Evolutionary conservation across 1,140 invertebrate genomes (phyloP).

Genomic region (Elysia chlorotica): DNA sequence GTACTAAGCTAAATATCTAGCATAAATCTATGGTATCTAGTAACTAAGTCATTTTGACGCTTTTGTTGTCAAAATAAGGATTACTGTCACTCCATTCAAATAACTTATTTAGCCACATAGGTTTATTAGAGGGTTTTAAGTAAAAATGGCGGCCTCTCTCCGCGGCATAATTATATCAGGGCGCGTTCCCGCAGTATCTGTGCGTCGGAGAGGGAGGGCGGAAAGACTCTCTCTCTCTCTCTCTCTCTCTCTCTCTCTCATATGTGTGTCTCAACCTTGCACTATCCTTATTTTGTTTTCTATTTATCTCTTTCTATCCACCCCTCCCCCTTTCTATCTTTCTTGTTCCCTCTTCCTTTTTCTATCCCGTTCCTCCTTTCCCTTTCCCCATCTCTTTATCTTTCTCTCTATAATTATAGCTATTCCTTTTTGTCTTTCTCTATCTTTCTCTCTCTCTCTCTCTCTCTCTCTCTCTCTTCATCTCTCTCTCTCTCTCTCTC

Average conservation of each 20-base stretch:
- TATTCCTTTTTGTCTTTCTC: conserved; percentile 4
- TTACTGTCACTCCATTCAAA: too few species aligned
- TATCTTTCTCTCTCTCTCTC: conserved; percentile 12
- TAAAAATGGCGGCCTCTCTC: not conserved
- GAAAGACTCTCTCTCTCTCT: not conserved
- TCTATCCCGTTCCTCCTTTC: not conserved
- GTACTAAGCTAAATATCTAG: too few species aligned
- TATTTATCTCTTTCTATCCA: too few species aligned
- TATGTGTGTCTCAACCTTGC: too few species aligned
- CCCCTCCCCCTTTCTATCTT: not conserved
- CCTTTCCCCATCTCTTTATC: not conserved
- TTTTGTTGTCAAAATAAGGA: too few species aligned
- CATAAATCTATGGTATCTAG: too few species aligned
- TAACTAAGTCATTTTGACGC: too few species aligned
- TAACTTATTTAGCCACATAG: too few species aligned
- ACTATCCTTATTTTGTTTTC: too few species aligned
- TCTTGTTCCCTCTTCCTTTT: conserved; percentile 7
- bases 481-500: not conserved
- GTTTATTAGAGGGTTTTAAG: too few species aligned
- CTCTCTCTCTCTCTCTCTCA: conserved; percentile 1
- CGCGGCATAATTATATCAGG: not conserved
- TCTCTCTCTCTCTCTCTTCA: conserved; percentile 6
- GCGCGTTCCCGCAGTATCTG: not conserved
- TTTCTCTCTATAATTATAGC: not conserved
- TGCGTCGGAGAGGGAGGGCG: not conserved